Evolutionary conservation across 2,888 invertebrate species (phyloP), one percentile per base, ranked within the genome.

Genomic region (Malachius bipustulatus): DNA sequence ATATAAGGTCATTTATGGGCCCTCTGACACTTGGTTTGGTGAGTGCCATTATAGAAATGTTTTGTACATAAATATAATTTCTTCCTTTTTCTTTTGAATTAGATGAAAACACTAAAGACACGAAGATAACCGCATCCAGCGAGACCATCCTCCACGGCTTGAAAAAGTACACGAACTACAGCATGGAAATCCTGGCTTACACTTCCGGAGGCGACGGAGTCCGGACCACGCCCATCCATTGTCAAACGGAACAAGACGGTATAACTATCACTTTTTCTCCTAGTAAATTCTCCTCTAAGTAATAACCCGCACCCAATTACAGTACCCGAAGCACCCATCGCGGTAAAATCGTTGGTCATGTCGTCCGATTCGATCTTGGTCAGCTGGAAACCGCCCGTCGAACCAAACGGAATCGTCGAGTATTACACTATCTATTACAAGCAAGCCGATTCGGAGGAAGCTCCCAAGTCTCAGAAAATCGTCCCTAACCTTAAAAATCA

Each of bases 231-330:
- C 82, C 87, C 4, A 87, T 93, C 48, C 88, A 88, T 62, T 90
- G 93, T 60, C 84, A 84, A 66, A 94, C 94, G 32, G 88, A 90
- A 69, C 91, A 94, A 66, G 94, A 94, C 63, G 87, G 91, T 90
- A 63, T 63, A 59, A 47, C 26, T 10, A 27, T 1, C 30, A 11
- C 28, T 14, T 15, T 9, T 15, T 27, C 10, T 27, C 4, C 27
- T n/a, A n/a, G n/a, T n/a, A n/a, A n/a, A n/a, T n/a, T n/a, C n/a
- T n/a, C n/a, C n/a, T n/a, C n/a, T 38, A 42, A 40, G 2, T 48
- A 2, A 10, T 2, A 11, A 12, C 12, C 4, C n/a, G 24, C n/a
- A 6, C 24, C n/a, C 6, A 8, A n/a, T 19, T 56, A 14, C 56
- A 93, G 93, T 87, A 41, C 94, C 94, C 26, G 91, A 90, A 65